Base-by-base conservation (phyloP, 1,140 invertebrate genomes). In the Reticulitermes speratus region DNA sequence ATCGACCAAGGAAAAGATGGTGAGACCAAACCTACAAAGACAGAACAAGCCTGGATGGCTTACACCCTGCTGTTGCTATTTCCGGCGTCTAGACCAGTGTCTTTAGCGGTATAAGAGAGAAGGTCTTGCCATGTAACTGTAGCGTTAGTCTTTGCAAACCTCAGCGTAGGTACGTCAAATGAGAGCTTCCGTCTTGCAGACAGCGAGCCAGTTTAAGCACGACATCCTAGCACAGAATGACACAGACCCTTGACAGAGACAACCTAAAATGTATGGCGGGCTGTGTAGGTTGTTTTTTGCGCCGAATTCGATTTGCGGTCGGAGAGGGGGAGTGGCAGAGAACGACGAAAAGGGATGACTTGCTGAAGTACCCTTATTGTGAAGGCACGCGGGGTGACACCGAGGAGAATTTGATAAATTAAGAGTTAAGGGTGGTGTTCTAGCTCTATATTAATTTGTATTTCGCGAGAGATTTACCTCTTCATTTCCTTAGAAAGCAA, bases 351-450 rank as follows among this genome's bases (percentile, higher is more conserved):
- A 16, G 52, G 52, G 52, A 21, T 55, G 19, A 16, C 19, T 55
- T 55, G 52, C 19, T 21, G 52, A 55, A 55, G 52, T 14, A 16
- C 65, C 65, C 65, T 75, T 30, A 25, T 75, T 75, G 65, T 75
- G 65, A 30, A 75, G 65, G 65, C 65, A 75, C 3, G 52, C 52
- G 52, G 52, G 52, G 52, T 55, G 19, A 55, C 14, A 55, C 65
- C 65, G 25, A 30, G n/a, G 65, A 75, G 65, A 75, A 75, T 75
- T 75, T 75, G 65, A 75, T 75, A 75, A 75, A 75, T 75, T 75
- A 75, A 75, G 65, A 75, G 65, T 75, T 75, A 75, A 75, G 65
- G 65, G 65, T 14, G 65, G 65, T 30, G 25, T 30, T 8, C n/a
- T 75, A 25, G 3, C n/a, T 25, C 65, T 75, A 75, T 75, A 75